Conservation (phyloP, 1,140 invertebrate genomes). For the Trichonephila clavata region DNA sequence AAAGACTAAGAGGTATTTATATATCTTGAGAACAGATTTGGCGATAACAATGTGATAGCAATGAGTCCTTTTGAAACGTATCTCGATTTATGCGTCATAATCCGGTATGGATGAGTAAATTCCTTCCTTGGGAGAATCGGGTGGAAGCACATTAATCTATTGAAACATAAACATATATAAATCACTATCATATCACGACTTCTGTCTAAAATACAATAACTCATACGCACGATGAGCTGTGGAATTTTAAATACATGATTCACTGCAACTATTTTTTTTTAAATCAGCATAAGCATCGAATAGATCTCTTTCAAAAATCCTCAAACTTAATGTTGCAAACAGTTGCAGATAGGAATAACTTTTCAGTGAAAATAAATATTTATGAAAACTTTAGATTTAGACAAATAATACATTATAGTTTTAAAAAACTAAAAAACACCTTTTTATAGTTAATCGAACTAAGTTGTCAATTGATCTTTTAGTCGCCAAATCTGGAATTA, state of each 20-base stretch:
- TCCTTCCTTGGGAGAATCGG: not conserved
- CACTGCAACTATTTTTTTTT: not conserved
- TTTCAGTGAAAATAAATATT: no score
- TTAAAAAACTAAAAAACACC: no score
- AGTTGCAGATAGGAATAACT: no score
- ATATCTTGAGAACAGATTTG: not conserved
- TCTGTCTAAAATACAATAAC: not conserved
- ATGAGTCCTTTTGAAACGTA: not conserved
- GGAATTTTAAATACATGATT: not conserved
- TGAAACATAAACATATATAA: not conserved
- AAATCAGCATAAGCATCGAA: not conserved
- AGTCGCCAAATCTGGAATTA: no score
- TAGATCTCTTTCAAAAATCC: no score
- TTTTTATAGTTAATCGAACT: no score
- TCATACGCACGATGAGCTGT: not conserved
- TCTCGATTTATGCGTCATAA: constrained; percentile 1
- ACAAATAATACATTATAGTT: no score
- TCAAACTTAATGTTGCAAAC: no score
- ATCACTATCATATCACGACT: not conserved
- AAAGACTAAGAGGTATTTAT: not conserved
- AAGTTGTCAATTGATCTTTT: no score
- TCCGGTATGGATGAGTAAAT: not conserved
- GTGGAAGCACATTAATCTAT: not conserved
- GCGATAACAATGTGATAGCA: not conserved
- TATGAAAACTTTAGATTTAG: no score